Percentiles rank a stretch among this genome's conserved stretches.
Conservation (phyloP, 2,888 invertebrate species). For the Sinohyriopsis cumingii region DNA sequence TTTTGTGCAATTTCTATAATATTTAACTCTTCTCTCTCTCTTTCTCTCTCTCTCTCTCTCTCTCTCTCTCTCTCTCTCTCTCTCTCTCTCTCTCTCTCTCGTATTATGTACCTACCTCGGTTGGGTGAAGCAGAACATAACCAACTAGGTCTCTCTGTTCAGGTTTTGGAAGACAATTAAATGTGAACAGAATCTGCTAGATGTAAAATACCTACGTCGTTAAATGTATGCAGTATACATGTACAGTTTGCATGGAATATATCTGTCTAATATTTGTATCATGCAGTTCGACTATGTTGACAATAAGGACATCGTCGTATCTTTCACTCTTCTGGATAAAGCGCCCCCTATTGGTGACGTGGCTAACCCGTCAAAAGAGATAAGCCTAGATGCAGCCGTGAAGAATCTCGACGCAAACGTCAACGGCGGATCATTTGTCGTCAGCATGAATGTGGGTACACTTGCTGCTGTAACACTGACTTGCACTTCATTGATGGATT, state of each 20-base stretch:
- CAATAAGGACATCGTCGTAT: slow-evolving; percentile 32
- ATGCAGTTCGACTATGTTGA: slow-evolving; percentile 42
- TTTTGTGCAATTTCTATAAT: too few species aligned
- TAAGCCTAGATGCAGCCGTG: slow-evolving; percentile 29
- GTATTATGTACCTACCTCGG: too few species aligned
- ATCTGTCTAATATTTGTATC: too few species aligned
- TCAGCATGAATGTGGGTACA: background rate
- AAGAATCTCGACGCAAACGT: slow-evolving; percentile 28
- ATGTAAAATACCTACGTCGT: too few species aligned
- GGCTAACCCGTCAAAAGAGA: slow-evolving; percentile 32
- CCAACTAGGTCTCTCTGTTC: too few species aligned
- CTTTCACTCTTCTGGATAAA: slow-evolving; percentile 42
- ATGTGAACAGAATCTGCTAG: too few species aligned
- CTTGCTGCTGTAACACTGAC: too few species aligned
- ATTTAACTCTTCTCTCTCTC: background rate
- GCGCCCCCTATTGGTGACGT: slow-evolving; percentile 41
- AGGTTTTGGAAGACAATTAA: too few species aligned
- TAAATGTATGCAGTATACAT: too few species aligned
- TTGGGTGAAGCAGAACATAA: too few species aligned
- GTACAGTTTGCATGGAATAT: too few species aligned
- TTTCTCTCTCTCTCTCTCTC: background rate
- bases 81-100: background rate
- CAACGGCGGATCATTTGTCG: slow-evolving; percentile 29
- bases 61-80: background rate
- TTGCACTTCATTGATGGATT: too few species aligned